These are phyloP conservation scores for Chlorospingus flavigularis DNA, from an alignment of 2,797 vertebrate genomes.

Conservation along the genomic window DNA sequence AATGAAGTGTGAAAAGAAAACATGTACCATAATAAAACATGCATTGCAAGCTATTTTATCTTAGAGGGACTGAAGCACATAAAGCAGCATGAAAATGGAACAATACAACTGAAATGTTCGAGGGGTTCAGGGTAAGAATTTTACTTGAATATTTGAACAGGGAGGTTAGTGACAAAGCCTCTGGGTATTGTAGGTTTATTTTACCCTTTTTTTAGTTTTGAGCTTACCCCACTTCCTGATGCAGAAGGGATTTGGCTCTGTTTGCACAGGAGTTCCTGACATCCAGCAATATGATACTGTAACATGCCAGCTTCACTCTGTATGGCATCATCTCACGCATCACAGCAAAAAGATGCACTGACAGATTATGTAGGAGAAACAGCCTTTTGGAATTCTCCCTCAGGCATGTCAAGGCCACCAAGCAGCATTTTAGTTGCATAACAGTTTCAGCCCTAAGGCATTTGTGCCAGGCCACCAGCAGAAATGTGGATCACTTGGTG, in stretches of 20 bases:
- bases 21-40: not conserved
- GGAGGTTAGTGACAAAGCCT: not conserved
- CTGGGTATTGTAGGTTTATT: not conserved
- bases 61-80: not conserved
- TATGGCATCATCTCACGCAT: not conserved
- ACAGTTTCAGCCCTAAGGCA: not conserved
- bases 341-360: not conserved
- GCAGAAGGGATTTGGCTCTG: fast-evolving
- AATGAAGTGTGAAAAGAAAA: not conserved
- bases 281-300: fast-evolving
- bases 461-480: not conserved
- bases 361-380: not conserved
- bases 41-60: not conserved
- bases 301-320: not conserved
- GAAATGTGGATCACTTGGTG: not conserved
- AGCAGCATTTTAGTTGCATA: not conserved
- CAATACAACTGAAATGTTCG: not conserved
- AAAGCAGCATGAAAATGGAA: not conserved
- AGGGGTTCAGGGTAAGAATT: not conserved
- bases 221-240: not conserved
- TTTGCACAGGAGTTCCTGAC: not conserved
- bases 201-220: not conserved
- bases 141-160: not conserved
- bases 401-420: not conserved
- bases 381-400: not conserved